Base-by-base conservation (phyloP, 92 coral and sea anemone species). In the Meandrina meandrites region DNA sequence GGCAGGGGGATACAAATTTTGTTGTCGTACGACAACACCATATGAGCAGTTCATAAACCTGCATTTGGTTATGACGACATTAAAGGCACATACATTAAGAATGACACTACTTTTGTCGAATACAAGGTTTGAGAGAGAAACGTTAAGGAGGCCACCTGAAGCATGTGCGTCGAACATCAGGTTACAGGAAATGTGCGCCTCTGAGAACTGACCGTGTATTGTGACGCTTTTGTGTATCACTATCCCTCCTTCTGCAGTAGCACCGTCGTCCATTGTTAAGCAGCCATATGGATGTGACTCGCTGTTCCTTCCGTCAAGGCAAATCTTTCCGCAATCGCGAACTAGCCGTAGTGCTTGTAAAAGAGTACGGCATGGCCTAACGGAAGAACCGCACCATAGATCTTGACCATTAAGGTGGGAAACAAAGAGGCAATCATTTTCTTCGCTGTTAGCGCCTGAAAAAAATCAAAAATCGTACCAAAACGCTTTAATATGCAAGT, bases 261-360 rank as follows among this genome's bases (percentile, higher is more conserved):
- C 3, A 40, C 22, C 6, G 14, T 35, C 13, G 37, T 17, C 77
- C 9, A 5, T 35, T 15, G 56, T 3, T 3, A 40, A 60, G 13
- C 84, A 80, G 8, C 84, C 31, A 27, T 80, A 80, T 24, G 84
- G 74, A 80, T 80, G 22, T 60, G 27, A 60, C 27, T 60, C 56
- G 36, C 40, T 80, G 40, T 80, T 36, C 11, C 36, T 80, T 34
- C 84, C 84, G 45, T 80, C 84, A 1, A 80, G 69, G 11, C 58
- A 80, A 62, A 80, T 58, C 53, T 80, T 80, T 24, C 84, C 84
- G 64, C 74, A 56, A 80, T 80, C 84, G 10, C 22, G 0, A 4
- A 80, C 75, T 53, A 22, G 37, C 37, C 9, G 57, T 5, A 80
- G 71, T 24, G 84, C 84, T 37, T 10, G 37, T 35, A 57, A 8